These are phyloP conservation scores for Rhinogobius similis DNA, from an alignment of 2,113 vertebrate genomes.

Conservation along the genomic window DNA sequence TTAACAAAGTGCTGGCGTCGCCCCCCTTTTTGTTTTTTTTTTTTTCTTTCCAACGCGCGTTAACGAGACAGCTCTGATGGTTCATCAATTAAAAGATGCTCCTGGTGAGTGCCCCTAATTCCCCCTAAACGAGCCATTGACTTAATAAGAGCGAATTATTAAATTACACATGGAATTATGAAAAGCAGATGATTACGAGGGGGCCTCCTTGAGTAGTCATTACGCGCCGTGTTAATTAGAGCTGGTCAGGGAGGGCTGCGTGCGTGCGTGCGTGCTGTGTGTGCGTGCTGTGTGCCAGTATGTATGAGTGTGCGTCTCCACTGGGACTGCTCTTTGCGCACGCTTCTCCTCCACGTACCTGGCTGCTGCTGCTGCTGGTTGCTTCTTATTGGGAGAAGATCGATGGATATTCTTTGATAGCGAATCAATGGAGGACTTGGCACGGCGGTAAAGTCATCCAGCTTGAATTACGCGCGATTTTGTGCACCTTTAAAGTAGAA, in stretches of 20 bases:
- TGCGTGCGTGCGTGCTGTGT: background rate
- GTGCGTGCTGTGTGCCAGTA: background rate
- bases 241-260: constrained; percentile 90
- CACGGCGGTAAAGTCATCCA: constrained; percentile 49
- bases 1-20: constrained; percentile 27
- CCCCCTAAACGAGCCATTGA: constrained; percentile 88
- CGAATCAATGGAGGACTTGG: constrained; percentile 61
- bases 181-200: constrained; percentile 99
- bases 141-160: constrained; percentile 98
- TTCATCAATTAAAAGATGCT: constrained; percentile 80
- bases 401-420: constrained; percentile 68
- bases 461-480: background rate
- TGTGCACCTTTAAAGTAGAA: background rate
- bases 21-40: too few relatives aligned
- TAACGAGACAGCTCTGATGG: constrained; percentile 72
- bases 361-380: constrained; percentile 17
- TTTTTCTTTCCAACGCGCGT: constrained; percentile 63
- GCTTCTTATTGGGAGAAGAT: constrained; percentile 75
- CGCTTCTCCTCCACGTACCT: constrained; percentile 78
- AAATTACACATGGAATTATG: constrained; percentile 99
- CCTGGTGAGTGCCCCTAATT: constrained; percentile 75
- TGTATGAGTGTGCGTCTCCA: constrained; percentile 66
- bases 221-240: constrained; percentile 99
- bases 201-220: constrained; percentile 89
- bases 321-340: constrained; percentile 85